Evolutionary conservation across 2,888 invertebrate genomes (phyloP).

Genomic region (Ametastegia equiseti): DNA sequence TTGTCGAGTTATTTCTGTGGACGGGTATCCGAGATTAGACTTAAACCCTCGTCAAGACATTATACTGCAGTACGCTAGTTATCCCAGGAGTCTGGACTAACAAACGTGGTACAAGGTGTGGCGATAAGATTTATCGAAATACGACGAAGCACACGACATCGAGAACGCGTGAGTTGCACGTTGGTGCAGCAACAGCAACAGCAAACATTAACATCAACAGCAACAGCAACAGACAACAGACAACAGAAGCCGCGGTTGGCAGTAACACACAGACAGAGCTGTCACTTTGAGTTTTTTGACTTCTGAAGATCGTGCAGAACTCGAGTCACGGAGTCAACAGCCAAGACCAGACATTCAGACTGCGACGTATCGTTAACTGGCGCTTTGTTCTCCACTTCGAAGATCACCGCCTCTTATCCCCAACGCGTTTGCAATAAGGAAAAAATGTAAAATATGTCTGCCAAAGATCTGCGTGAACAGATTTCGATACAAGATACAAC

Average conservation of each 20-base stretch:
- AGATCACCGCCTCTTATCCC: neutral
- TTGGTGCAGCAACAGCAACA: neutral
- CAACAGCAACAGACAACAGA: neutral
- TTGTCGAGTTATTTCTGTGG: neutral
- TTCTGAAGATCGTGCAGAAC: conserved; percentile 3
- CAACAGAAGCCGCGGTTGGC: too few relatives aligned
- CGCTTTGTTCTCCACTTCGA: conserved; percentile 4
- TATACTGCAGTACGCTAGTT: conserved; percentile 6
- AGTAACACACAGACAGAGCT: neutral
- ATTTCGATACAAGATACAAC: too few relatives aligned
- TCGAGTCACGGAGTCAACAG: conserved; percentile 24
- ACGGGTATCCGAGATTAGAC: neutral
- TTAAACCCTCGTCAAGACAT: conserved; percentile 15
- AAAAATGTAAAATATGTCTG: too few relatives aligned
- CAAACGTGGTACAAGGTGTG: conserved; percentile 30
- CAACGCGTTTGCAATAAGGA: too few relatives aligned
- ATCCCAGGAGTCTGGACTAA: conserved; percentile 11
- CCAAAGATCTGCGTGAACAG: too few relatives aligned
- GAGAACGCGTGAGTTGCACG: neutral
- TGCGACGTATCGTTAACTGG: neutral
- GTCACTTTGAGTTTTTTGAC: conserved; percentile 23
- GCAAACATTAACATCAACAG: neutral
- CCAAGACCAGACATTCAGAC: conserved; percentile 17
- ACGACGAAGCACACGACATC: too few relatives aligned
- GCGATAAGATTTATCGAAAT: conserved; percentile 28